Conservation (phyloP, 2,888 invertebrate species). For the Tipula lateralis region DNA sequence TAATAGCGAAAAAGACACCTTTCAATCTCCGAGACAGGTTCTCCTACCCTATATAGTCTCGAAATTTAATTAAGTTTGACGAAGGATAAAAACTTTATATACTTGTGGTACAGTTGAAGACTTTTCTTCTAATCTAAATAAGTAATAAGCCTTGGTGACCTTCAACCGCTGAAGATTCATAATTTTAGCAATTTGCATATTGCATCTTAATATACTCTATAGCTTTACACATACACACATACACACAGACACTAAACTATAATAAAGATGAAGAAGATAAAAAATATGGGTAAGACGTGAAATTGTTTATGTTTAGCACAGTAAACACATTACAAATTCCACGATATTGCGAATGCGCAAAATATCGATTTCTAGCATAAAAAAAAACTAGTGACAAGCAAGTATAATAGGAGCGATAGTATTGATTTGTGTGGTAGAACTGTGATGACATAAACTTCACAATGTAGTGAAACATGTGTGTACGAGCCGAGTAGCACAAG, state of each 20-base stretch:
- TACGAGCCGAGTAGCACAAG: background rate
- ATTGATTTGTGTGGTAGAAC: background rate
- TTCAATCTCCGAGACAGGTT: background rate
- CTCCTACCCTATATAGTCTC: background rate
- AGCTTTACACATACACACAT: background rate
- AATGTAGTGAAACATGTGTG: background rate
- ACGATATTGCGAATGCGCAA: conserved; percentile 24
- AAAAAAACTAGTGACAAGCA: conserved; percentile 9
- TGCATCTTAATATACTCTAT: background rate
- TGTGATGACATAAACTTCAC: background rate
- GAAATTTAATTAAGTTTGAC: background rate
- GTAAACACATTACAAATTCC: background rate
- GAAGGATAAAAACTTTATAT: background rate
- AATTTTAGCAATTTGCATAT: background rate
- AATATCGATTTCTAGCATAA: background rate
- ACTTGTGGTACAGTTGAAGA: background rate
- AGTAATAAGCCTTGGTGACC: background rate
- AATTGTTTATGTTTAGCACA: background rate
- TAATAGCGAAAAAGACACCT: background rate
- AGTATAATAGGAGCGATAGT: background rate
- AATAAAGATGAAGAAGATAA: background rate
- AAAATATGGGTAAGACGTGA: background rate
- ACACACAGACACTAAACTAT: background rate
- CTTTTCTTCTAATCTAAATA: background rate
- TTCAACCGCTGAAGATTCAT: background rate